These are phyloP conservation scores for Tenthredo mesomela DNA, from an alignment of 2,888 invertebrate genomes.

Conservation along the genomic window DNA sequence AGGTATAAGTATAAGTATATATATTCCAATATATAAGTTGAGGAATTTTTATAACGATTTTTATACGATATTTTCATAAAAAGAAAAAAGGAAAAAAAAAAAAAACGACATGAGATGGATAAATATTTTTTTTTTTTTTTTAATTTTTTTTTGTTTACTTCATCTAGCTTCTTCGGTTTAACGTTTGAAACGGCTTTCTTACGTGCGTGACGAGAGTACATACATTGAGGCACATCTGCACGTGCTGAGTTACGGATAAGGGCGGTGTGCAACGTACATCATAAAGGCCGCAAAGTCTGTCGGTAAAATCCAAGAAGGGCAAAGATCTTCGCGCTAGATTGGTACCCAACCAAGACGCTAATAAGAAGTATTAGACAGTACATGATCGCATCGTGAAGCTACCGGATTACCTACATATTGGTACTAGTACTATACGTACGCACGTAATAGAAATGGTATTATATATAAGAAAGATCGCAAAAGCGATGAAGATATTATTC, in stretches of 20 bases:
- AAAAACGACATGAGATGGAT: neutral
- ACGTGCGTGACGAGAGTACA: conserved; percentile 41
- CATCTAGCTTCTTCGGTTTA: neutral
- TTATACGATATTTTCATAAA: too few relatives aligned
- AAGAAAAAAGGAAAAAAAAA: too few relatives aligned
- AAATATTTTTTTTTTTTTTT: neutral
- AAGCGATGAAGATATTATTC: neutral
- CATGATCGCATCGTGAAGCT: neutral
- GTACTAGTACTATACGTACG: neutral
- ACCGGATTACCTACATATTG: neutral
- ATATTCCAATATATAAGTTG: too few relatives aligned
- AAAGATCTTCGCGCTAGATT: conserved; percentile 62
- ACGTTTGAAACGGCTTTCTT: conserved; percentile 12
- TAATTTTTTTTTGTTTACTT: neutral
- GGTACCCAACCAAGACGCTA: conserved; percentile 52
- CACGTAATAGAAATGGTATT: neutral
- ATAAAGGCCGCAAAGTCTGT: conserved; percentile 50
- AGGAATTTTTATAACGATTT: conserved; percentile 22
- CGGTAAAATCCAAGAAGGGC: conserved; percentile 50
- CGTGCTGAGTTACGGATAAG: conserved; percentile 63
- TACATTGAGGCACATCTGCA: conserved; percentile 36
- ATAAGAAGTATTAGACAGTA: conserved; percentile 46
- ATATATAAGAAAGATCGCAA: neutral
- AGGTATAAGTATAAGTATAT: too few relatives aligned
- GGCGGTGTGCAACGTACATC: conserved; percentile 57